Conservation (phyloP, 2,797 vertebrate species). For the Margarornis squamiger region DNA sequence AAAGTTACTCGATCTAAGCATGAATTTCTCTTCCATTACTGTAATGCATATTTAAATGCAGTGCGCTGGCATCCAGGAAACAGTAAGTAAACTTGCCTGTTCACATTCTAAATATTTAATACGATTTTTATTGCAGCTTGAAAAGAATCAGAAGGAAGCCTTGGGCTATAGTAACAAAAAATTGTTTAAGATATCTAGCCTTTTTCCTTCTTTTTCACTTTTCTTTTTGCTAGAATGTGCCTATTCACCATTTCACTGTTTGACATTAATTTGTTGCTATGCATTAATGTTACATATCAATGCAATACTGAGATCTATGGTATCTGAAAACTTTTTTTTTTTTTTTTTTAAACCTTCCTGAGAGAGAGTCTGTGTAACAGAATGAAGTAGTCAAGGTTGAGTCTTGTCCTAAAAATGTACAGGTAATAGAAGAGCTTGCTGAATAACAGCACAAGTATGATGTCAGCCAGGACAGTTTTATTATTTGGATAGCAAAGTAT, state of each 20-base stretch:
- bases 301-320: background rate
- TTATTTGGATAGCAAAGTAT: background rate
- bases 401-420: background rate
- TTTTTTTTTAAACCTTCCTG: background rate
- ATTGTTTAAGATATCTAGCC: background rate
- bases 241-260: background rate
- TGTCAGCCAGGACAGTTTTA: background rate
- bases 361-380: background rate
- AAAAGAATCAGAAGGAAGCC: background rate
- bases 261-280: background rate
- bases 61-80: slow-evolving; percentile 86
- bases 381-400: background rate
- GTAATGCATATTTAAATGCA: slow-evolving; percentile 85
- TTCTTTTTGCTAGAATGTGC: background rate
- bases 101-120: background rate
- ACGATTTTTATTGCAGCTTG: background rate
- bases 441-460: background rate
- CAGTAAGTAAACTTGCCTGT: slow-evolving; percentile 79
- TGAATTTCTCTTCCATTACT: slow-evolving; percentile 94
- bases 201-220: background rate
- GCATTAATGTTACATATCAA: background rate
- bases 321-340: background rate
- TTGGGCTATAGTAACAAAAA: background rate
- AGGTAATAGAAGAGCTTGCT: background rate
- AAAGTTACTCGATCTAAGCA: slow-evolving; percentile 75